Base-by-base conservation (phyloP, 2,888 invertebrate genomes). In the Phymatocera aterrima region DNA sequence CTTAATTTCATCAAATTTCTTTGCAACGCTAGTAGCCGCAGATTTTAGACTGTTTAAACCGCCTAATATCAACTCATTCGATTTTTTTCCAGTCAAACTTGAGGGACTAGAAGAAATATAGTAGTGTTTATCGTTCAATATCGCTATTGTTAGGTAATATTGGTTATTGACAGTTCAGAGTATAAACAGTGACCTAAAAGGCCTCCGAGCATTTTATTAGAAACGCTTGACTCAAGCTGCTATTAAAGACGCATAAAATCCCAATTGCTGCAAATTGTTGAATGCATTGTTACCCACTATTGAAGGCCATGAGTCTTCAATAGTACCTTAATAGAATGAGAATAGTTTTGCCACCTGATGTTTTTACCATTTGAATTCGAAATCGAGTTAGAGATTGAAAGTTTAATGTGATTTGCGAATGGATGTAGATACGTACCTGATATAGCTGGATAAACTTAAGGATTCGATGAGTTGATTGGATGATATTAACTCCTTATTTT, bases 1-100 rank as follows among this genome's bases (percentile, higher is more conserved):
- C 88, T 97, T 97, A 89, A 97, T 95, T 90, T 97, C 97, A 88
- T 97, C 97, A 85, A 97, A 94, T 87, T 97, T 97, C 87, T 97
- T 97, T 28, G 94, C 97, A 88, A 97, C 94, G 54, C 95, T 95
- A 1, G 94, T 97, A 0, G 97, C 97, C 0, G 96, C 97, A 15
- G 95, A 96, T 89, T 97, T 97, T 51, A 97, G 93, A 86, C 96
- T 96, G 88, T 96, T 97, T 57, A 97, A 92, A 54, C 97, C 96
- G 80, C 97, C 97, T 91, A 97, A 95, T 70, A 97, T 93, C 60
- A 97, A 92, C 91, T 97, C 97, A 89, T 96, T 97, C 5, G 97
- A 97, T 88, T 97, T 97, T 91, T 97, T 97, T 61, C 96, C 95
- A 51, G 96, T 95, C 90, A 97, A 93, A 89, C 95, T 94, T 86